Evolutionary conservation across 2,113 vertebrate species (phyloP), one percentile per base, ranked within the genome.

Genomic region (Suncus etruscus): DNA sequence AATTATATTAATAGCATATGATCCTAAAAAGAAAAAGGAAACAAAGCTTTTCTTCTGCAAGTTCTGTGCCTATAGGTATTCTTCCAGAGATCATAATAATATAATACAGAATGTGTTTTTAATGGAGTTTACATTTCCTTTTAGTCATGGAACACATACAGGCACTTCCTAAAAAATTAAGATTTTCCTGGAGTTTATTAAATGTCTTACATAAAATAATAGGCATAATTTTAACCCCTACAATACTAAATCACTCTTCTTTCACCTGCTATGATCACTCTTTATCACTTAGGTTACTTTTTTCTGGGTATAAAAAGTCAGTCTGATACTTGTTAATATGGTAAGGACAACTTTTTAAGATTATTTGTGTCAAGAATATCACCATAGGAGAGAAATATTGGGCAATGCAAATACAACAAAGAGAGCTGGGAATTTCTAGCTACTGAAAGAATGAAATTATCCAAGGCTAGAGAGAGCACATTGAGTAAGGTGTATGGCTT

Each of bases 251-350:
- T 16, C 68, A 88, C 15, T 24, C 4, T 86, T 48, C 63, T 14
- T n/a, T 84, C 11, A 48, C 51, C 32, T 89, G 6, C 45, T 16
- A 65, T 77, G 11, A 85, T 74, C 66, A 51, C 7, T 25, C 25
- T 73, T 87, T 58, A 72, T 73, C 24, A 31, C 22, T 69, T 77
- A 91, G 72, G 5, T 14, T 50, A n/a, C 70, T 45, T 77, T 73
- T 22, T 83, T 65, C 81, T 29, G 74, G 25, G 2, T 12, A 4
- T 39, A 85, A 86, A 94, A 61, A 69, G 11, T 29, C 83, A 39
- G 54, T 63, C 81, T 70, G 66, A 73, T 54, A 73, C 31, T 91
- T 74, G 25, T 65, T 48, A 61, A 89, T 65, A 73, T 81, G 12
- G 15, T 68, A 63, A 58, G 31, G 29, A 82, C 78, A 25, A 50